Evolutionary conservation across 2,797 vertebrate genomes (phyloP).

Genomic region (Iguana delicatissima): DNA sequence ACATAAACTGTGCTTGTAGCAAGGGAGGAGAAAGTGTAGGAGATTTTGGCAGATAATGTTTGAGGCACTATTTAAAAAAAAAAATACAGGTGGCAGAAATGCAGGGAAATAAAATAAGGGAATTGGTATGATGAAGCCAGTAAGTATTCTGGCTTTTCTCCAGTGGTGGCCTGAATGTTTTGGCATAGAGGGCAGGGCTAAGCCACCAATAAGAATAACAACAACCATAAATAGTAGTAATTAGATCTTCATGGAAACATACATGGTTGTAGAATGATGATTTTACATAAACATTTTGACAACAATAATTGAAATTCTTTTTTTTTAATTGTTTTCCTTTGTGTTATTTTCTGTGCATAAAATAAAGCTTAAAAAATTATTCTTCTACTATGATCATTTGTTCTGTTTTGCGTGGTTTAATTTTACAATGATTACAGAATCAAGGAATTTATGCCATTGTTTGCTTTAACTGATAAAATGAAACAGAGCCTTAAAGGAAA

Average conservation of each 20-base stretch:
- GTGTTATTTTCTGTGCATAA: conserved; percentile 42
- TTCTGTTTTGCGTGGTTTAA: neutral
- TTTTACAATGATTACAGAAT: conserved; percentile 37
- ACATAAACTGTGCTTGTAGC: neutral
- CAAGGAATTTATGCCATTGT: neutral
- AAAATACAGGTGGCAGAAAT: neutral
- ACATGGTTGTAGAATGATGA: neutral
- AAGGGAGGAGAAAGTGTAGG: neutral
- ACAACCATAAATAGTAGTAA: too few relatives aligned
- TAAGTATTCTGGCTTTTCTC: neutral
- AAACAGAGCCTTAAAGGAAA: neutral
- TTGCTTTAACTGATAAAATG: neutral
- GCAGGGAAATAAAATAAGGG: neutral
- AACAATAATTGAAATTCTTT: neutral
- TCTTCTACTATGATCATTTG: conserved; percentile 8
- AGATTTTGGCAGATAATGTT: neutral
- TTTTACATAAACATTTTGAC: neutral
- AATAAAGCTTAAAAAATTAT: conserved; percentile 30
- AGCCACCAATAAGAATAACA: too few relatives aligned
- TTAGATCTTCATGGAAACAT: neutral
- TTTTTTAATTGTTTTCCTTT: conserved; percentile 36
- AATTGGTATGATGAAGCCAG: neutral
- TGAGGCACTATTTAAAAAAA: neutral
- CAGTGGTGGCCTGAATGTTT: too few relatives aligned
- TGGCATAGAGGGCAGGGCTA: too few relatives aligned